phyloP scores from a whole-genome alignment of 2,797 vertebrate genomes.

The Hoplostethus atlanticus region DNA sequence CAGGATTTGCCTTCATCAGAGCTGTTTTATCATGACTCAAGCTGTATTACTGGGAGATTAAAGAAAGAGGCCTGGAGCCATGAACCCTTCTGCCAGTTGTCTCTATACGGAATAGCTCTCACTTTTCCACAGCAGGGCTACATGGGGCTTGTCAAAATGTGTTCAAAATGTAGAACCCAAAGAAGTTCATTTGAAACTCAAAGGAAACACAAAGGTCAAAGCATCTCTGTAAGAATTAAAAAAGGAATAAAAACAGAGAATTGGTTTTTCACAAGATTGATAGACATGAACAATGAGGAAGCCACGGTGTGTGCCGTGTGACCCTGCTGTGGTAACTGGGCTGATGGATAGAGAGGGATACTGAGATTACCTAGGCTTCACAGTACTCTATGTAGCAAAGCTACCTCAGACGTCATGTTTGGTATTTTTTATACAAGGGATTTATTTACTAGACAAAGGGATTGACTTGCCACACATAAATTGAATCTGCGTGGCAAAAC shows the following conservation, averaged over 20 bases:
- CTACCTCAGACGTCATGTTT: not conserved
- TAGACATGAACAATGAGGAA: not conserved
- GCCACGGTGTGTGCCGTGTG: too few relatives aligned
- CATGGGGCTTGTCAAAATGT: not conserved
- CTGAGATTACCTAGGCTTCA: not conserved
- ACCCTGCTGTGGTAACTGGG: too few relatives aligned
- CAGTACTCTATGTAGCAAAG: not conserved
- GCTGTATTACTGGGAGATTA: slow-evolving; percentile 78
- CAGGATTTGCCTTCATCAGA: slow-evolving; percentile 76
- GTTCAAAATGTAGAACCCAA: not conserved
- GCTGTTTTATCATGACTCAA: slow-evolving; percentile 80
- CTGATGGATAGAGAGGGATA: not conserved
- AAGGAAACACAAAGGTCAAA: not conserved
- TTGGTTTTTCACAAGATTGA: not conserved
- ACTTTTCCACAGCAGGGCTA: not conserved
- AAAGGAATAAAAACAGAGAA: not conserved
- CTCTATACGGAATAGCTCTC: not conserved
- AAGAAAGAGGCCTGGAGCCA: slow-evolving; percentile 57
- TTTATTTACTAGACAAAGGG: not conserved
- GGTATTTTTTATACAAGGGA: not conserved
- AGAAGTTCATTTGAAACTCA: not conserved
- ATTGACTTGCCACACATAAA: not conserved
- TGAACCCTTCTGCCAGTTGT: slow-evolving; percentile 46
- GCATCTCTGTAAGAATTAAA: not conserved
- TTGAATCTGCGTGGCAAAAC: not conserved